phyloP scores from a whole-genome alignment of 2,113 vertebrate genomes.

The Gymnobelideus leadbeateri region DNA sequence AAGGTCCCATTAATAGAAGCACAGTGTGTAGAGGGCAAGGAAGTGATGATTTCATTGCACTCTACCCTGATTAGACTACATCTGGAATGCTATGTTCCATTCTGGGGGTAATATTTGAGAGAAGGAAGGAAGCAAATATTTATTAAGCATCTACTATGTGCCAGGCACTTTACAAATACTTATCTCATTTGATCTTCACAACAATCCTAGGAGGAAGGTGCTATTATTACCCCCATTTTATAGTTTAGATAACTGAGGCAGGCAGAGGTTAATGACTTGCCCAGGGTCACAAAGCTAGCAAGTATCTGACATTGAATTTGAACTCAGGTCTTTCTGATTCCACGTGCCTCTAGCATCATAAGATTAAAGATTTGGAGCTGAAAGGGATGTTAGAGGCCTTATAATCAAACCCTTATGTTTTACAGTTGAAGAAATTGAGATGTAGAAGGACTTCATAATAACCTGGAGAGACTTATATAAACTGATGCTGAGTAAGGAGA shows the following conservation, averaged over 20 bases:
- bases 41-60: background rate
- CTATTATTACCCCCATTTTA: background rate
- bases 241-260: background rate
- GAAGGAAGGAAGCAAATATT: background rate
- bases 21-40: background rate
- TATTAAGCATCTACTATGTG: background rate
- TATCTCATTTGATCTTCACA: background rate
- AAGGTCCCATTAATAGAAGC: background rate
- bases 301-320: background rate
- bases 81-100: background rate
- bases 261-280: background rate
- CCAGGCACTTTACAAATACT: background rate
- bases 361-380: too few species aligned
- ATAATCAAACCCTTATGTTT: too few species aligned
- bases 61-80: background rate
- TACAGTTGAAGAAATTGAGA: too few species aligned
- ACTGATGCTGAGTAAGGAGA: too few species aligned
- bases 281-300: background rate
- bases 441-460: too few species aligned
- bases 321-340: background rate
- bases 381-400: too few species aligned
- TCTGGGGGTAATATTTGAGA: background rate
- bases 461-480: too few species aligned
- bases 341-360: background rate
- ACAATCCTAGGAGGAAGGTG: too few species aligned